phyloP scores from a whole-genome alignment of 2,113 vertebrate species.

The Antidorcas marsupialis region DNA sequence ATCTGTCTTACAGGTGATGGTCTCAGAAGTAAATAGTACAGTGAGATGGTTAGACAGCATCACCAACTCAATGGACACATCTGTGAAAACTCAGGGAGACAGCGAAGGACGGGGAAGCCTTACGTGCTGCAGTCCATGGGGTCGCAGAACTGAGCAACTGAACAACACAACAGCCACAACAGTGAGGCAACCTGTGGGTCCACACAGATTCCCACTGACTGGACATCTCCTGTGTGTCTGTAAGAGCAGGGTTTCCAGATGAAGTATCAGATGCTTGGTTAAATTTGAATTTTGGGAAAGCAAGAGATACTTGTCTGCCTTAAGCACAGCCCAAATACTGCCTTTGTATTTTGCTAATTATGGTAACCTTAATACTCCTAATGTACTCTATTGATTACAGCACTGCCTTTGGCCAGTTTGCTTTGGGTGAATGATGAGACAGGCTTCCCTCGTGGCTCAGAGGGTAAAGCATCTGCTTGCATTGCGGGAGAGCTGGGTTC shows the following conservation, averaged over 20 bases:
- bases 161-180: neutral
- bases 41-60: neutral
- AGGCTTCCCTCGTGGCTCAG: too few species aligned
- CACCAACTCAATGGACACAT: neutral
- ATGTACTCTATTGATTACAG: rapidly evolving
- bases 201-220: rapidly evolving
- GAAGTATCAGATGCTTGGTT: rapidly evolving
- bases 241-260: rapidly evolving
- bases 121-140: neutral
- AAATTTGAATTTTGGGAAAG: neutral
- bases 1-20: rapidly evolving
- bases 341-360: neutral
- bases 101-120: neutral
- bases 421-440: rapidly evolving
- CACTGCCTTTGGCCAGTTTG: rapidly evolving
- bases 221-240: rapidly evolving
- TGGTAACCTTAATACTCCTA: rapidly evolving
- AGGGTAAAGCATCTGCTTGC: too few species aligned
- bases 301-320: rapidly evolving
- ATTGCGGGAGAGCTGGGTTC: too few species aligned
- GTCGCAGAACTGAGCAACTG: neutral
- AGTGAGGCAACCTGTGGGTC: rapidly evolving
- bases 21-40: neutral
- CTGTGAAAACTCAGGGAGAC: neutral
- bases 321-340: neutral